Evolutionary conservation across 2,888 invertebrate species (phyloP).

Genomic region (Pyrrhia umbra): DNA sequence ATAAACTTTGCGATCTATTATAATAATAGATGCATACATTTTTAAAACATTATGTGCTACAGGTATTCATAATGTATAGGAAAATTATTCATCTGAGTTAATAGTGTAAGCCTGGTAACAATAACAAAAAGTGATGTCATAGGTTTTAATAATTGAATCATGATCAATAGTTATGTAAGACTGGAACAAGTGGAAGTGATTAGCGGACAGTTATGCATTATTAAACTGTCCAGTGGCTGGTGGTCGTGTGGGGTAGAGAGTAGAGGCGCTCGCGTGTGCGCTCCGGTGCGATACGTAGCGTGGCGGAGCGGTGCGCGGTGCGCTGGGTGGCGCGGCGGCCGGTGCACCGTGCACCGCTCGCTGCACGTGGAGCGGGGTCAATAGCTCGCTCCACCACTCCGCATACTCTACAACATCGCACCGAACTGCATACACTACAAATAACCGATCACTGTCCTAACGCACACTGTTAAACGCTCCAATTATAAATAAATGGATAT

Average conservation of each 20-base stretch:
- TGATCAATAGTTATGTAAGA: constrained; percentile 32
- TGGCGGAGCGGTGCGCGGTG: constrained; percentile 47
- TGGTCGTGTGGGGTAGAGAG: neutral
- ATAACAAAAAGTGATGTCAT: constrained; percentile 57
- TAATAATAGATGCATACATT: neutral
- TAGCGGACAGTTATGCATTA: constrained; percentile 30
- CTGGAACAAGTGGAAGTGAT: constrained; percentile 37
- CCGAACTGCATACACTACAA: constrained; percentile 51
- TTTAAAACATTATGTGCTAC: constrained; percentile 7
- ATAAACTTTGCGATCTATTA: constrained; percentile 25
- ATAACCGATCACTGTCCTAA: constrained; percentile 67
- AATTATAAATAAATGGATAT: constrained; percentile 49
- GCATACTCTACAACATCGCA: constrained; percentile 60
- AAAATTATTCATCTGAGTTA: constrained; percentile 36
- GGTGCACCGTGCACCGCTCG: constrained; percentile 64
- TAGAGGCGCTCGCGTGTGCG: constrained; percentile 17
- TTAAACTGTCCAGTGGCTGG: constrained; percentile 21
- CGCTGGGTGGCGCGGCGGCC: constrained; percentile 50
- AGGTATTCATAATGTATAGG: constrained; percentile 22
- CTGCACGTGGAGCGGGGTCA: constrained; percentile 82
- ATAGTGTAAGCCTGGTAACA: constrained; percentile 32
- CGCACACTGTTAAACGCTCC: constrained; percentile 38
- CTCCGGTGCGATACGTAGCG: constrained; percentile 53
- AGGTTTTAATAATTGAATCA: constrained; percentile 52
- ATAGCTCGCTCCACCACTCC: constrained; percentile 77